phyloP scores from a whole-genome alignment of 2,888 invertebrate species.

The Dicranocentrus wangi region DNA sequence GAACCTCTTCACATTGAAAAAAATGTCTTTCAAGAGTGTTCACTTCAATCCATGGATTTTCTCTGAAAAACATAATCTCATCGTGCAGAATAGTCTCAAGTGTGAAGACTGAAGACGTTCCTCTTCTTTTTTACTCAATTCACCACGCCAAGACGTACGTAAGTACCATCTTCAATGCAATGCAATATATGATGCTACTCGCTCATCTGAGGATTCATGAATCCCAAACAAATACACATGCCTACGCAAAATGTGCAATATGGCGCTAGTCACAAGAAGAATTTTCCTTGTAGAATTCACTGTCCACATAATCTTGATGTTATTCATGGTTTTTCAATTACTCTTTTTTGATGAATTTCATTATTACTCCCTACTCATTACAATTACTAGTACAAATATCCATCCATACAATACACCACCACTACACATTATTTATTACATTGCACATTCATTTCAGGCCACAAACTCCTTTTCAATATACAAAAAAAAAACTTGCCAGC shows the following conservation, averaged over 20 bases:
- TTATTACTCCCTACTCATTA: conserved; percentile 6
- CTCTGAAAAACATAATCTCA: conserved; percentile 23
- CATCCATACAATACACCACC: neutral
- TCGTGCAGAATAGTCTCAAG: conserved; percentile 33
- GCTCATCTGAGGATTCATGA: no score
- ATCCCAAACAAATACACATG: no score
- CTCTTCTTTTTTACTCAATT: neutral
- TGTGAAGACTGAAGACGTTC: conserved; percentile 25
- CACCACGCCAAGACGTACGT: neutral
- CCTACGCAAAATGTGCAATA: conserved; percentile 9
- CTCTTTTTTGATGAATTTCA: neutral
- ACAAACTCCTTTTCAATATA: neutral
- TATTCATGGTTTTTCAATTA: conserved; percentile 19
- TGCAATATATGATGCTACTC: neutral
- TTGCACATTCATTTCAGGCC: neutral
- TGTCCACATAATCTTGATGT: conserved; percentile 17
- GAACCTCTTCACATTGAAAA: conserved; percentile 18
- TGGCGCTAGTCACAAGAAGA: conserved; percentile 28
- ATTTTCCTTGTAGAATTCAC: conserved; percentile 1
- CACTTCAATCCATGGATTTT: conserved; percentile 49
- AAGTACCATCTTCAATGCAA: neutral
- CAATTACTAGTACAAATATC: no score
- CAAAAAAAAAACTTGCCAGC: conserved; percentile 32
- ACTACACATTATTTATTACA: no score
- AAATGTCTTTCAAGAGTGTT: conserved; percentile 40